Percentiles rank a stretch among this genome's conserved stretches.
Conservation (phyloP, 2,888 invertebrate genomes). For the Drosophila hamatofila region DNA sequence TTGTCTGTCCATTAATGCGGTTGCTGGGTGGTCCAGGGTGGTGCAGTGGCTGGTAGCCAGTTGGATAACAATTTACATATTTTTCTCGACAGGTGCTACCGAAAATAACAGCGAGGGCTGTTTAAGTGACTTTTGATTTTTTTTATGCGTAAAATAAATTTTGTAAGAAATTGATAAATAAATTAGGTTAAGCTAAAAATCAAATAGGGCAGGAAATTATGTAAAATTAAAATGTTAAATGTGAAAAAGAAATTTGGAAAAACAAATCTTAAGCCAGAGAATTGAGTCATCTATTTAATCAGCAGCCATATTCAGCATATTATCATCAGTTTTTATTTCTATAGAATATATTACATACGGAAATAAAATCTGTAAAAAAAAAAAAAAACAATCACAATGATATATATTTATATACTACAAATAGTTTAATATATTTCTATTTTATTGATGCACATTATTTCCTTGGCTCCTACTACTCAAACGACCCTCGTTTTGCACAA, state of each 20-base stretch:
- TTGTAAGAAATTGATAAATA: background rate
- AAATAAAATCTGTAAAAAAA: too few relatives aligned
- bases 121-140: background rate
- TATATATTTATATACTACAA: background rate
- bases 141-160: too few relatives aligned
- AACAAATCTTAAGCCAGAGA: too few relatives aligned
- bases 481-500: slow-evolving; percentile 43
- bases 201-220: background rate
- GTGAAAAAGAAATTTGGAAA: too few relatives aligned
- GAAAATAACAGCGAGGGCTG: slow-evolving; percentile 1
- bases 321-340: too few relatives aligned
- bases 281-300: too few relatives aligned
- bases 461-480: background rate
- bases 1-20: slow-evolving; percentile 36
- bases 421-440: background rate
- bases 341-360: too few relatives aligned
- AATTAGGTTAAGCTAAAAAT: background rate
- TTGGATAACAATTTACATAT: slow-evolving; percentile 7
- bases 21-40: slow-evolving; percentile 37
- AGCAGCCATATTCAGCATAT: too few relatives aligned
- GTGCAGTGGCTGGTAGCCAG: slow-evolving; percentile 27
- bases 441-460: too few relatives aligned
- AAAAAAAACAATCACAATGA: background rate
- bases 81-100: slow-evolving; percentile 16
- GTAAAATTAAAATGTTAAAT: background rate